Conservation (phyloP, 2,797 vertebrate genomes). For the Pseudopleuronectes americanus region DNA sequence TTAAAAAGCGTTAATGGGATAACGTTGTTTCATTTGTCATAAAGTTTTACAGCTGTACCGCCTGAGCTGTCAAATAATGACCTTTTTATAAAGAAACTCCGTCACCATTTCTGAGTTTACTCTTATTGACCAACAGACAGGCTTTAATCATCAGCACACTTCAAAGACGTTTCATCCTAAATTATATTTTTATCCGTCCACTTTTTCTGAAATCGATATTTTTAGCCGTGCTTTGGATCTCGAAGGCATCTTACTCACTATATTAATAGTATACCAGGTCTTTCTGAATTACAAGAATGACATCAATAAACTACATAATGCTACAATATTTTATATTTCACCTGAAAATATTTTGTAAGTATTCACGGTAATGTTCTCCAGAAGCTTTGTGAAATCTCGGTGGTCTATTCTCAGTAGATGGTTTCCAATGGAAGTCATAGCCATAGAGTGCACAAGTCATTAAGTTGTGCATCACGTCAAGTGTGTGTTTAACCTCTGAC, state of each 20-base stretch:
- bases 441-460: neutral
- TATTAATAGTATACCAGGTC: neutral
- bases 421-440: neutral
- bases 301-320: no score
- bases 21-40: slow-evolving; percentile 2
- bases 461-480: slow-evolving; percentile 4
- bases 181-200: slow-evolving; percentile 17
- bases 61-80: slow-evolving; percentile 11
- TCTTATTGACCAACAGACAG: neutral
- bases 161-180: slow-evolving; percentile 7
- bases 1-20: slow-evolving; percentile 13
- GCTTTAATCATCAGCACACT: slow-evolving; percentile 1
- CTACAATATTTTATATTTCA: neutral
- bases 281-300: no score
- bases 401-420: neutral
- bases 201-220: neutral
- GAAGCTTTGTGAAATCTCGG: neutral
- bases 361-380: no score
- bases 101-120: neutral
- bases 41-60: neutral
- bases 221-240: slow-evolving; percentile 5
- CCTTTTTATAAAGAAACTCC: neutral
- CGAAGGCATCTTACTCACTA: neutral
- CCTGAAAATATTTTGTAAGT: neutral
- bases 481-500: slow-evolving; percentile 36